Evolutionary conservation across 2,797 vertebrate species (phyloP), one percentile per base, ranked within the genome.

Genomic region (Vespertilio murinus): DNA sequence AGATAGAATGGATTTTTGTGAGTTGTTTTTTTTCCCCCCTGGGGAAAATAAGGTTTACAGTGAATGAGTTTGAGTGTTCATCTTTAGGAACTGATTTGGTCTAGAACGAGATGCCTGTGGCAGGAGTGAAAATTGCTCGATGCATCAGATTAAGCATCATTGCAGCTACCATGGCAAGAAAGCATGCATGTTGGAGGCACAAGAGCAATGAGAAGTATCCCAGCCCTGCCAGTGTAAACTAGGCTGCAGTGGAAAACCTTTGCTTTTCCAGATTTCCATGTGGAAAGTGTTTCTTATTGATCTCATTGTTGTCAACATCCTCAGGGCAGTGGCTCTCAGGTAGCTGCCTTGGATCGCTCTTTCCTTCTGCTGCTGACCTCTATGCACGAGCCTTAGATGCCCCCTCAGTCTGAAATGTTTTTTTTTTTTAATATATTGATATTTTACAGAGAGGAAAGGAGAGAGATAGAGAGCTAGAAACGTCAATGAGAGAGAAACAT

Each of bases 241-340:
- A 16, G 59, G 33, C 30, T 13, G 8, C 23, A 14, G 8, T 11
- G 28, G 13, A 42, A 17, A n/a, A 30, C 56, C 38, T 78, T 22
- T 1, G 0, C 49, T 67, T 33, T 12, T 59, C 67, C 56, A n/a
- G 18, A 5, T 69, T 52, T 40, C 38, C 54, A 61, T 22, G 1
- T 12, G 3, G 33, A 25, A 52, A 82, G 5, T 6, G 6, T 49
- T 23, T 40, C 45, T 30, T 54, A 38, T n/a, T 3, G 0, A 17
- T 33, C 28, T 70, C 3, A 0, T 18, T 0, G 12, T 8, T 1
- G 11, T 75, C 18, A 1, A 12, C 65, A 1, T 79, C 45, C 0
- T 16, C 17, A 2, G 45, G 6, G 0, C 38, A 6, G 5, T 40
- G 1, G 33, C 49, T 38, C 30, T 20, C 10, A 0, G 0, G 0